Evolutionary conservation across 2,797 vertebrate species (phyloP).

Genomic region (Parauchenoglanis ngamensis): DNA sequence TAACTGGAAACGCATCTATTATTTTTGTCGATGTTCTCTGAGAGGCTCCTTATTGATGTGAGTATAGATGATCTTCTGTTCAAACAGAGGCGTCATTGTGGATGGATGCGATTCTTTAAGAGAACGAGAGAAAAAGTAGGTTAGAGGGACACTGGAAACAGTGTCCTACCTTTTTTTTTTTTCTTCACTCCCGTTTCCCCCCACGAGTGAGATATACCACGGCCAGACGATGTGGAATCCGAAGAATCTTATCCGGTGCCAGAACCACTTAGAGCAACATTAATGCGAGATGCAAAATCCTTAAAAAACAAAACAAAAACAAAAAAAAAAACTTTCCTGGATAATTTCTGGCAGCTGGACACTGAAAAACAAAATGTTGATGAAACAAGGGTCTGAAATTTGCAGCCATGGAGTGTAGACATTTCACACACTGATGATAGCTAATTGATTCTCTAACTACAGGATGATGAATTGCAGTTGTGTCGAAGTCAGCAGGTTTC

Average conservation of each 20-base stretch:
- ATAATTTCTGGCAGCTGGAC: conserved; percentile 6
- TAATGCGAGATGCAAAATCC: conserved; percentile 29
- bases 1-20: neutral
- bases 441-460: conserved; percentile 56
- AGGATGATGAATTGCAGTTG: conserved; percentile 56
- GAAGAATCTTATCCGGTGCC: conserved; percentile 58
- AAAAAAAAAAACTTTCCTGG: no score
- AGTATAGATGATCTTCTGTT: conserved; percentile 26
- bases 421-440: conserved; percentile 50
- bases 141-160: conserved; percentile 30
- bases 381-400: neutral
- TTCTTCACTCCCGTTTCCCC: conserved; percentile 22
- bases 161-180: conserved; percentile 38
- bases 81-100: conserved; percentile 55
- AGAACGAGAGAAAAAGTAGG: conserved; percentile 33
- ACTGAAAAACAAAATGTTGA: neutral
- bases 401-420: conserved; percentile 5
- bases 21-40: conserved; percentile 21
- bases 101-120: conserved; percentile 47
- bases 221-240: conserved; percentile 55
- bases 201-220: conserved; percentile 48
- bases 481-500: conserved; percentile 42
- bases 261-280: conserved; percentile 49
- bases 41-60: conserved; percentile 31
- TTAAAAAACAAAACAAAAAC: no score